These are phyloP conservation scores for Pelobates cultripes DNA, from an alignment of 2,797 vertebrate genomes.

Conservation along the genomic window DNA sequence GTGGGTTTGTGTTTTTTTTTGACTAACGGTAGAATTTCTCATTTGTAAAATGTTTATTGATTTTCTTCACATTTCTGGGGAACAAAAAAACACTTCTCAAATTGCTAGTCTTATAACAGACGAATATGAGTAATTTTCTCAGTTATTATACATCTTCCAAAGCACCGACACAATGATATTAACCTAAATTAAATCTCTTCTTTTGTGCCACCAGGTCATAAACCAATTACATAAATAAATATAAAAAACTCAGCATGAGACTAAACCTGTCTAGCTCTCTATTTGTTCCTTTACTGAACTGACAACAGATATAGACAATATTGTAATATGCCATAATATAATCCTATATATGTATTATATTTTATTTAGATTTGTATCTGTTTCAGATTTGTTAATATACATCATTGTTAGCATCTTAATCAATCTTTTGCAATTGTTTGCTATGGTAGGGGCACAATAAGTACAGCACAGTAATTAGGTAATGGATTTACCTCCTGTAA, in stretches of 20 bases:
- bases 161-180: slow-evolving; percentile 47
- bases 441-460: too few relatives aligned
- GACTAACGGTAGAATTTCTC: slow-evolving; percentile 38
- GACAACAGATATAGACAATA: background rate
- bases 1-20: background rate
- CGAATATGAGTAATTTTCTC: slow-evolving; percentile 58
- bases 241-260: slow-evolving; percentile 57
- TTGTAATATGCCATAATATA: background rate
- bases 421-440: too few relatives aligned
- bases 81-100: slow-evolving; percentile 34
- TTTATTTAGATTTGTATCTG: too few relatives aligned
- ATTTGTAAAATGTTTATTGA: slow-evolving; percentile 58
- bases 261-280: slow-evolving; percentile 21
- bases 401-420: too few relatives aligned
- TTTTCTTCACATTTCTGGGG: slow-evolving; percentile 56
- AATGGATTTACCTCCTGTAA: too few relatives aligned
- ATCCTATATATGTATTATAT: too few relatives aligned
- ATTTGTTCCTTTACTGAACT: slow-evolving; percentile 29
- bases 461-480: too few relatives aligned
- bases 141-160: slow-evolving; percentile 59
- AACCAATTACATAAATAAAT: slow-evolving; percentile 66
- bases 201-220: slow-evolving; percentile 55
- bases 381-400: too few relatives aligned
- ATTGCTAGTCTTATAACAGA: slow-evolving; percentile 57
- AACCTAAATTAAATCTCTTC: slow-evolving; percentile 58